Evolutionary conservation across 2,888 invertebrate genomes (phyloP).

Genomic region (Lasioglossum calceatum): DNA sequence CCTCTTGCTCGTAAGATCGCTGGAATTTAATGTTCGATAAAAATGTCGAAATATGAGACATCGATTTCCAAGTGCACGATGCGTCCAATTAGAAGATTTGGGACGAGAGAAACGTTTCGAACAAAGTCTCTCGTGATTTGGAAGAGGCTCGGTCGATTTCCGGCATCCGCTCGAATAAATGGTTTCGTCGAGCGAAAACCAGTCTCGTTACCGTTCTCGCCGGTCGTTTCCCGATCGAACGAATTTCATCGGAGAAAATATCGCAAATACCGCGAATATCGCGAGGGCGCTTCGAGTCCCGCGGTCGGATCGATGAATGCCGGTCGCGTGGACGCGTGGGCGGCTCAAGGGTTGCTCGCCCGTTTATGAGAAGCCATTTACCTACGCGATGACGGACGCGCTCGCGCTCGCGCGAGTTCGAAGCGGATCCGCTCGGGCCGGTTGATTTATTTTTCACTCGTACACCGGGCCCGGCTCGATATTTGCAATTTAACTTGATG

Average conservation of each 20-base stretch:
- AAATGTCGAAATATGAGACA: not conserved
- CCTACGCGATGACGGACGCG: conserved; percentile 7
- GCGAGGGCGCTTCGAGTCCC: not conserved
- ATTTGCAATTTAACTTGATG: conserved; percentile 65
- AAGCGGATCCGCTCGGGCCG: conserved; percentile 13
- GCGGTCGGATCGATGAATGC: not conserved
- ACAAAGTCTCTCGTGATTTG: not conserved
- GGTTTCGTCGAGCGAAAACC: not conserved
- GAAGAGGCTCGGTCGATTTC: not conserved
- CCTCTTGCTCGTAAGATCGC: not conserved
- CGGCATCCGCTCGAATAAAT: not conserved
- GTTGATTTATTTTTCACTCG: conserved; percentile 61
- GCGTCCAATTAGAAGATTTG: not conserved
- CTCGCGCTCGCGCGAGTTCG: not conserved
- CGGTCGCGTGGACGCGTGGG: not conserved
- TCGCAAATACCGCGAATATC: not conserved
- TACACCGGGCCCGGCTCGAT: conserved; percentile 37
- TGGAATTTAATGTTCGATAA: not conserved
- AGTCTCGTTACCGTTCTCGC: not conserved
- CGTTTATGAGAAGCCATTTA: conserved; percentile 7
- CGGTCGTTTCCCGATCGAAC: not conserved
- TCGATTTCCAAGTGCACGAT: not conserved
- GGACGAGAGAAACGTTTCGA: not conserved
- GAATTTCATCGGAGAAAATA: not conserved
- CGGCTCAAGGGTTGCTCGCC: not conserved